Evolutionary conservation across 1,140 invertebrate genomes (phyloP), one percentile per base, ranked within the genome.

Genomic region (Apocrypta bakeri): DNA sequence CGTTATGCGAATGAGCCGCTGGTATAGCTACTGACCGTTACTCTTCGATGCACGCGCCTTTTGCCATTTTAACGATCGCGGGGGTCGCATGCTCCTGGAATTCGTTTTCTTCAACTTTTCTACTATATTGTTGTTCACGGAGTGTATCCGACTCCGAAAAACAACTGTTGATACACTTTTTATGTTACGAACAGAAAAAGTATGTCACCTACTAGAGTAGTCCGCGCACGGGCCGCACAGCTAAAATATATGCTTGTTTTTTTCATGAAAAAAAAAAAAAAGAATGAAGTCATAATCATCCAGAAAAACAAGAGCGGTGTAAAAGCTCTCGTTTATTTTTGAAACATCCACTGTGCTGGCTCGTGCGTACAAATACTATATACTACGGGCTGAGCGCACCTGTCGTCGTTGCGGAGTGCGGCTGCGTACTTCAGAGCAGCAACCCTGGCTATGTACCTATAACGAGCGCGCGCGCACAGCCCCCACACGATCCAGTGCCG

Each of bases 381-480:
- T 75, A 56, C 73, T 75, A 75, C 73, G 73, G 24, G 48, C 73
- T 7, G 73, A 61, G 29, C 21, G 72, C 73, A 75, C 73, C 73
- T 75, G 73, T 75, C 73, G 42, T 27, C 29, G 29, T 11, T 68
- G 64, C 29, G 64, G 29, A 17, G 9, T 68, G 64, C 29, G 64
- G 29, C 64, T 29, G 29, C 25, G 25, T 29, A 68, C n/a, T 31
- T 11, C 64, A 66, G 24, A 66, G 17, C n/a, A 27, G 25, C 25
- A 29, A 6, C 29, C 24, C 64, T 29, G 25, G 29, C 4, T 37
- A 11, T 29, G 37, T 27, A 72, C 17, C 14, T 72, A 64, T 8
- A 64, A n/a, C 48, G 31, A 68, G 24, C 48, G 48, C 48, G 48
- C 48, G 17, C 21, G 21, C 48, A 21, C 21, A 56, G 17, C 48